Percentiles rank a stretch among this genome's conserved stretches.
Evolutionary conservation across 2,888 invertebrate species (phyloP).

Genomic region (Xestia c-nigrum): DNA sequence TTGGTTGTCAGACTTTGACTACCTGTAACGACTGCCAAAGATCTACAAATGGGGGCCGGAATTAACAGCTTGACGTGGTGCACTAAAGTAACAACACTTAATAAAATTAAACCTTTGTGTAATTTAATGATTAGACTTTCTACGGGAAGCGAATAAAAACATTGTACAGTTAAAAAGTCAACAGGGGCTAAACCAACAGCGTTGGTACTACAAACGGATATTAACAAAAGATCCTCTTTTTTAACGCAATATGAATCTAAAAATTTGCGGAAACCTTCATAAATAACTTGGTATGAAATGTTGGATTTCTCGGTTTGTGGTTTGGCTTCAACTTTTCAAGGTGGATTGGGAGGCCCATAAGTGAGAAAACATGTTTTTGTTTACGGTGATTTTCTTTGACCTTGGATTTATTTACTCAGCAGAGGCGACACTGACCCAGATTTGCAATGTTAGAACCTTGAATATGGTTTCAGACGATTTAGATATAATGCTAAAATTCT

Average conservation of each 20-base stretch:
- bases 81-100: conserved; percentile 5
- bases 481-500: not conserved
- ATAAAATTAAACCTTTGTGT: conserved; percentile 38
- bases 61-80: not conserved
- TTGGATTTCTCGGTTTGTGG: conserved; percentile 2
- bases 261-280: conserved; percentile 54
- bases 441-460: not conserved
- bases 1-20: not conserved
- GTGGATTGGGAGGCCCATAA: not conserved
- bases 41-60: not conserved
- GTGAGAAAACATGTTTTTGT: conserved; percentile 14
- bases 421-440: not conserved
- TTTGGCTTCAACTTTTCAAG: conserved; percentile 29
- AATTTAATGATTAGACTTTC: conserved; percentile 18
- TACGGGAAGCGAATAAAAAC: conserved; percentile 47
- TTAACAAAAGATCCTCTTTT: conserved; percentile 66
- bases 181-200: conserved; percentile 56
- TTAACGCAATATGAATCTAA: conserved; percentile 44
- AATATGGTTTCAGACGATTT: not conserved
- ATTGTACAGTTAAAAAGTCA: conserved; percentile 59
- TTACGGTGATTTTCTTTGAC: conserved; percentile 7
- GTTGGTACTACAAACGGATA: conserved; percentile 64
- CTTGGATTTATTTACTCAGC: not conserved
- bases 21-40: not conserved
- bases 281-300: conserved; percentile 48